Percentiles rank a stretch among this genome's conserved stretches.
Conservation (phyloP, 2,113 vertebrate genomes). For the Pristiophorus japonicus region DNA sequence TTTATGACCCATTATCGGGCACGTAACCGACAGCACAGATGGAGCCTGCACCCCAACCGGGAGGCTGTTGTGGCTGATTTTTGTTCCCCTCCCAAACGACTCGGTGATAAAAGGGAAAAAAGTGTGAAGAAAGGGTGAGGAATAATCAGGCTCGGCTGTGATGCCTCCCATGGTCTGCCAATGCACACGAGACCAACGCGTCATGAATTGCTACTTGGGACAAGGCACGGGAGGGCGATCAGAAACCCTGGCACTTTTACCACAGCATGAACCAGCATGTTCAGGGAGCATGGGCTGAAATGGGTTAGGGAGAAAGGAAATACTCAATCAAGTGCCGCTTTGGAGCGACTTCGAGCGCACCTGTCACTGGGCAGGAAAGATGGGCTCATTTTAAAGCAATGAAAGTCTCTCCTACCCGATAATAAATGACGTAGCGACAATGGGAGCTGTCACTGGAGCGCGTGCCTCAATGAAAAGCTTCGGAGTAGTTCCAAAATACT, state of each 20-base stretch:
- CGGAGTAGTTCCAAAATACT: neutral
- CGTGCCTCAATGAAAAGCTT: neutral
- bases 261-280: conserved; percentile 13
- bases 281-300: neutral
- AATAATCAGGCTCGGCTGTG: neutral
- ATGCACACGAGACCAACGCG: neutral
- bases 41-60: too few relatives aligned
- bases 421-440: neutral
- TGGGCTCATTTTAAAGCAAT: neutral
- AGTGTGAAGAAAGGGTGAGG: neutral
- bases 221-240: neutral
- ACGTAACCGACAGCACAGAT: too few relatives aligned
- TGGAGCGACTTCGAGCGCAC: neutral
- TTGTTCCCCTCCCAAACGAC: neutral
- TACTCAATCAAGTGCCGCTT: neutral
- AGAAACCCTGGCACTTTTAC: neutral
- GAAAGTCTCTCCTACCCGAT: neutral
- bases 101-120: neutral
- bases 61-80: neutral
- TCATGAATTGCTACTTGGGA: neutral
- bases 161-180: too few relatives aligned
- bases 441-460: neutral
- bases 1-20: neutral
- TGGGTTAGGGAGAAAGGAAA: neutral
- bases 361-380: neutral